Percentiles rank a stretch among this genome's conserved stretches.
phyloP scores from a whole-genome alignment of 2,888 invertebrate species.

The Heliconius cydno region DNA sequence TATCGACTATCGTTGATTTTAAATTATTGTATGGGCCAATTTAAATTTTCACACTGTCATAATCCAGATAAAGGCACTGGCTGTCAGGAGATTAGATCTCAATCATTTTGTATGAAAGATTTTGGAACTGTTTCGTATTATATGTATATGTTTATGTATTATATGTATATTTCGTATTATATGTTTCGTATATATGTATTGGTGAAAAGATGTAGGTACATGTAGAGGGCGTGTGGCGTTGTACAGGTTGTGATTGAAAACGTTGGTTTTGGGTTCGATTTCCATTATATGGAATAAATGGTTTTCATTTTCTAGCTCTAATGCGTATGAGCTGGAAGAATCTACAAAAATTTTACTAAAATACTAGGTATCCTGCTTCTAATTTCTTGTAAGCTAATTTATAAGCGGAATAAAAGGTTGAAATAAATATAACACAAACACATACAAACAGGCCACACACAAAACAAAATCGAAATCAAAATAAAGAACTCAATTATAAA shows the following conservation, averaged over 20 bases:
- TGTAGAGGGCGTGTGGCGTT: background rate
- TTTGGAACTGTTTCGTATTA: background rate
- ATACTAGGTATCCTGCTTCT: background rate
- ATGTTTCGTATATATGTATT: too few relatives aligned
- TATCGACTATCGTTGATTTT: constrained; percentile 20
- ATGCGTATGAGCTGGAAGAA: background rate
- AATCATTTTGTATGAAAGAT: constrained; percentile 21
- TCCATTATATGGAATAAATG: background rate
- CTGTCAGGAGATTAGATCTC: constrained; percentile 44
- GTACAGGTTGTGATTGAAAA: background rate
- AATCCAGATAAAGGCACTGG: constrained; percentile 35
- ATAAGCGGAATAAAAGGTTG: background rate
- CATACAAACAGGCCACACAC: constrained; percentile 38
- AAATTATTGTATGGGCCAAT: constrained; percentile 15
- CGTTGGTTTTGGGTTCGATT: background rate
- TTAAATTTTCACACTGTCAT: constrained; percentile 41
- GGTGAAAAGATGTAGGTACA: background rate
- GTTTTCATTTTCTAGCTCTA: background rate
- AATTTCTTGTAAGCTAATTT: background rate
- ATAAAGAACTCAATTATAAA: constrained; percentile 48
- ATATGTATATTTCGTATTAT: too few relatives aligned
- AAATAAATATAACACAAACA: constrained; percentile 4
- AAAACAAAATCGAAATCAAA: constrained; percentile 48
- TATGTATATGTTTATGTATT: too few relatives aligned
- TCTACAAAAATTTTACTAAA: too few relatives aligned